phyloP scores from a whole-genome alignment of 2,888 invertebrate species.

The Noctua fimbriata region DNA sequence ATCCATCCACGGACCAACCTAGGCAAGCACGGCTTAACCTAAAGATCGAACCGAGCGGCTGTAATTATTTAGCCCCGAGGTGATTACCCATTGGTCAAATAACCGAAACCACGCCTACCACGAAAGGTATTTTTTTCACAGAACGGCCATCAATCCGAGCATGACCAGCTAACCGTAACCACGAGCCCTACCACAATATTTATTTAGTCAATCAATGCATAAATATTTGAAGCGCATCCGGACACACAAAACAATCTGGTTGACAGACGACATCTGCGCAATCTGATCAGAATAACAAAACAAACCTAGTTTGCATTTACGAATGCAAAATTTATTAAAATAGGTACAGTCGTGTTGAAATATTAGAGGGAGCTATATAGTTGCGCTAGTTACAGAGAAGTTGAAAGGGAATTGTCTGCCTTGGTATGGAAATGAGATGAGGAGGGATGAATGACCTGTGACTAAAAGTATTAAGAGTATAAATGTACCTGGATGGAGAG shows the following conservation, averaged over 20 bases:
- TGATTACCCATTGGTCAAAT: too few relatives aligned
- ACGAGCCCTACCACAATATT: constrained; percentile 20
- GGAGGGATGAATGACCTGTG: not conserved
- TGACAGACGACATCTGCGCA: constrained; percentile 54
- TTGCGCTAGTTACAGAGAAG: not conserved
- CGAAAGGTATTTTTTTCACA: not conserved
- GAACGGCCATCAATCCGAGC: not conserved
- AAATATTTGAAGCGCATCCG: constrained; percentile 52
- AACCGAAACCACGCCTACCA: not conserved
- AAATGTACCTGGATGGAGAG: not conserved
- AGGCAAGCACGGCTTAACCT: too few relatives aligned
- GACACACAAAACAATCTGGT: constrained; percentile 33
- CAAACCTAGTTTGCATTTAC: constrained; percentile 53
- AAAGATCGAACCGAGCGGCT: too few relatives aligned
- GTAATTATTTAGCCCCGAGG: too few relatives aligned
- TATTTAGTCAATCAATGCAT: constrained; percentile 33
- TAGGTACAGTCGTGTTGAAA: not conserved
- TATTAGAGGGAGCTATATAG: not conserved
- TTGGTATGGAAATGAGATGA: not conserved
- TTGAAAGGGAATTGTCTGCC: not conserved
- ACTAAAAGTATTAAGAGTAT: not conserved
- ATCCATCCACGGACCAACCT: too few relatives aligned
- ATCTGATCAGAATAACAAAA: constrained; percentile 59
- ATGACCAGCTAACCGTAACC: constrained; percentile 9
- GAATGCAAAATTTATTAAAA: constrained; percentile 43